These are phyloP conservation scores for Calyptommatus sinebrachiatus DNA, from an alignment of 2,113 vertebrate genomes.

Conservation along the genomic window DNA sequence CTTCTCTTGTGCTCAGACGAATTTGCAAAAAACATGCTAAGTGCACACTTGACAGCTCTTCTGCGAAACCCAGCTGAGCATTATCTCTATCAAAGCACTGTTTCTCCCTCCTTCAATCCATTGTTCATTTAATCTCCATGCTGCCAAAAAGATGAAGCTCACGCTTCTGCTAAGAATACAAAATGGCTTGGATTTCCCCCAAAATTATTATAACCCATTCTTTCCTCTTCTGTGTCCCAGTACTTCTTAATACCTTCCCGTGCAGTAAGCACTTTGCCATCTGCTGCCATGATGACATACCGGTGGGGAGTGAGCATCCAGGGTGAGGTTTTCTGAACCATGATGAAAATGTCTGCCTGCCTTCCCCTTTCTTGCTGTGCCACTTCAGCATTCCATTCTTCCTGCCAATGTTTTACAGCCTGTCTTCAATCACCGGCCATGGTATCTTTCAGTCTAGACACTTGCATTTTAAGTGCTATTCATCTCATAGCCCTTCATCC, in stretches of 20 bases:
- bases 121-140: slow-evolving; percentile 29
- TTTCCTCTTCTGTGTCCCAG: neutral
- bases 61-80: neutral
- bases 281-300: slow-evolving; percentile 20
- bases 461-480: slow-evolving; percentile 27
- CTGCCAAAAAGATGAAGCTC: slow-evolving; percentile 19
- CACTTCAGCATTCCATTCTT: slow-evolving; percentile 20
- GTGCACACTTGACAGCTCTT: slow-evolving; percentile 23
- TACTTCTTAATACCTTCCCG: slow-evolving; percentile 43
- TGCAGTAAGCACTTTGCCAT: slow-evolving; percentile 51
- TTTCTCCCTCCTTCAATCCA: neutral
- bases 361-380: slow-evolving; percentile 10
- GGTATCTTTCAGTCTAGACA: slow-evolving; percentile 44
- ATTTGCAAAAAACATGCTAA: slow-evolving; percentile 33
- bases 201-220: slow-evolving; percentile 32
- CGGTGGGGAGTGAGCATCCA: slow-evolving; percentile 20
- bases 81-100: neutral
- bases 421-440: slow-evolving; percentile 41
- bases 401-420: slow-evolving; percentile 38
- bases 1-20: neutral
- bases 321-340: slow-evolving; percentile 42
- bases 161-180: neutral
- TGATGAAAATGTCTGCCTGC: slow-evolving; percentile 31
- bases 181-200: slow-evolving; percentile 25
- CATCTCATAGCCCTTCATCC: slow-evolving; percentile 32